phyloP scores from a whole-genome alignment of 2,113 vertebrate species.

The Actinemys pallida region DNA sequence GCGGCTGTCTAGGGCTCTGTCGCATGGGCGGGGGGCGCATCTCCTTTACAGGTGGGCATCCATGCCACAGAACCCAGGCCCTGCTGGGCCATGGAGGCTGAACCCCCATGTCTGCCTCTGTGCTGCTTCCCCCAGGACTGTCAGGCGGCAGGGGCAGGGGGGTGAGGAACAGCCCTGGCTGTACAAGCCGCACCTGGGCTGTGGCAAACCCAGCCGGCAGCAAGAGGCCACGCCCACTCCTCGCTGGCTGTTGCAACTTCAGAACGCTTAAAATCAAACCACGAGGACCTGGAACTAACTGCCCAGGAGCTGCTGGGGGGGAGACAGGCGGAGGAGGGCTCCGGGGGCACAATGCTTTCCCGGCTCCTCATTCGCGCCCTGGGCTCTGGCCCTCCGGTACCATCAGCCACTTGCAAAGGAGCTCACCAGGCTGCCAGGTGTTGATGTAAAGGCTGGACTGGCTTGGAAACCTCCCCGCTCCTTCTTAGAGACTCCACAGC shows the following conservation, averaged over 20 bases:
- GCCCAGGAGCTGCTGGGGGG: too few relatives aligned
- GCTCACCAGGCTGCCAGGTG: neutral
- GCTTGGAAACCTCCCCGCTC: neutral
- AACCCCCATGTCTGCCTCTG: neutral
- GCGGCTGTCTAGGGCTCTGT: neutral
- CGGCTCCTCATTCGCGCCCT: fast-evolving
- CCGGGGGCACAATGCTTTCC: neutral
- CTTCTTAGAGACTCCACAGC: neutral
- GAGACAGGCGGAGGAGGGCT: too few relatives aligned
- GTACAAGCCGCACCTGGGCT: neutral
- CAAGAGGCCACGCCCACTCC: neutral
- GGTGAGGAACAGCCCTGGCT: neutral
- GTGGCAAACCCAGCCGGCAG: too few relatives aligned
- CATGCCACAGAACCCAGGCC: fast-evolving
- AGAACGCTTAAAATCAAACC: too few relatives aligned
- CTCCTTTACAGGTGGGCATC: neutral
- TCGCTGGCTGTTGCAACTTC: neutral
- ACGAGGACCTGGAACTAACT: too few relatives aligned
- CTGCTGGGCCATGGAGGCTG: neutral
- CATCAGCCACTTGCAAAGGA: neutral
- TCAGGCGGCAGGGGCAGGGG: neutral
- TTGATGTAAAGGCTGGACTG: too few relatives aligned
- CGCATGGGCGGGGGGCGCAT: neutral
- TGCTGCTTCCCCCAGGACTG: too few relatives aligned
- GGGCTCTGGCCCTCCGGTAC: neutral